A percentile compares a stretch with the other conserved stretches of the same genome.
phyloP scores from a whole-genome alignment of 2,797 vertebrate genomes.

The Takifugu rubripes region DNA sequence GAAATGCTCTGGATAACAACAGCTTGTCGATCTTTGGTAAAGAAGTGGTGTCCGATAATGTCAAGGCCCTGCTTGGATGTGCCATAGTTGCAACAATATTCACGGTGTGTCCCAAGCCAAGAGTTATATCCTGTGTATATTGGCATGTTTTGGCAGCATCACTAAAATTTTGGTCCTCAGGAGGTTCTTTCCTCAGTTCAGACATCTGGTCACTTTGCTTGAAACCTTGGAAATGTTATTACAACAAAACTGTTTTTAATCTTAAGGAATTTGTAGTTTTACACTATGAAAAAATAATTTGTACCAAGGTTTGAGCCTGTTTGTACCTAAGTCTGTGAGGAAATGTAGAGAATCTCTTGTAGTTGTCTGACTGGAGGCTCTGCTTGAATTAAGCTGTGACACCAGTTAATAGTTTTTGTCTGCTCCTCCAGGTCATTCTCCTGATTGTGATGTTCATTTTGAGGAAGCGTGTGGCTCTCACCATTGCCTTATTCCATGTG shows the following conservation, averaged over 20 bases:
- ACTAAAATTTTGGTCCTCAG: neutral
- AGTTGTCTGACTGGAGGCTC: no score
- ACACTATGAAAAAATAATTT: no score
- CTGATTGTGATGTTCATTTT: conserved; percentile 92
- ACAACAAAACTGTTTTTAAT: no score
- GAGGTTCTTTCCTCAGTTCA: no score
- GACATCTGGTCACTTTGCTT: no score
- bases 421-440: conserved; percentile 79
- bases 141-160: neutral
- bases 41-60: conserved; percentile 87
- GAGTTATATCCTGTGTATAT: neutral
- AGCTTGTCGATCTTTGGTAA: conserved; percentile 71
- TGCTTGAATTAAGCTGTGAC: no score
- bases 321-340: no score
- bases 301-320: no score
- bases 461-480: conserved; percentile 94
- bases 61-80: conserved; percentile 88
- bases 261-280: no score
- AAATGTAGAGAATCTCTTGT: no score
- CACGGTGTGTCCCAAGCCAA: conserved; percentile 74
- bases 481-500: conserved; percentile 94
- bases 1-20: conserved; percentile 62
- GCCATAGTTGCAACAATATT: conserved; percentile 90
- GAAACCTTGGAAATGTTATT: no score
- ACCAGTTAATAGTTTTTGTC: neutral